Conservation (phyloP, 2,113 vertebrate genomes). For the Dasyprocta punctata region DNA sequence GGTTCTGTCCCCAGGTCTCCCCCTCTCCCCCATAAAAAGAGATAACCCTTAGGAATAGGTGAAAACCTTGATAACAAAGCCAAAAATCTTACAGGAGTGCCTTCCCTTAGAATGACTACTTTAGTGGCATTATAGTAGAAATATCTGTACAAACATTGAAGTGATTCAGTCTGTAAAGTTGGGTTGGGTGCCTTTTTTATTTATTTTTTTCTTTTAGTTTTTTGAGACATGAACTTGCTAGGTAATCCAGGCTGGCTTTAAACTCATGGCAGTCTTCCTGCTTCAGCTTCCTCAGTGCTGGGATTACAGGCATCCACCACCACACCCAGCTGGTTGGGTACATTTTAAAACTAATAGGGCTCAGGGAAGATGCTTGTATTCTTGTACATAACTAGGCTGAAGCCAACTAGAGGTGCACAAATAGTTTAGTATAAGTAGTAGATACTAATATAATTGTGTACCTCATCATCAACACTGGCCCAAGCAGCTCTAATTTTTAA, state of each 20-base stretch:
- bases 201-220: background rate
- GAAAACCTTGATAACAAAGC: constrained; percentile 44
- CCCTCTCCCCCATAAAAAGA: background rate
- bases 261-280: background rate
- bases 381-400: background rate
- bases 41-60: background rate
- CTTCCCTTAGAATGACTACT: constrained; percentile 5
- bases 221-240: background rate
- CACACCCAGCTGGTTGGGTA: background rate
- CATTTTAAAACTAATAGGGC: constrained; percentile 11
- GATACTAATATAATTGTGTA: constrained; percentile 39
- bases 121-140: background rate
- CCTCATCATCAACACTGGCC: background rate
- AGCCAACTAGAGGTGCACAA: background rate
- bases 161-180: background rate
- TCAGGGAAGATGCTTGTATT: background rate
- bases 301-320: background rate
- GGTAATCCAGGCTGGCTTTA: background rate
- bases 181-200: background rate
- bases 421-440: constrained; percentile 34
- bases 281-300: background rate
- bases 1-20: too few species aligned
- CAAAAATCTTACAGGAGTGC: constrained; percentile 4
- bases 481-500: constrained; percentile 40
- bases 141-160: background rate